Base-by-base conservation (phyloP, 2,113 vertebrate species). In the Laticauda laticaudata region DNA sequence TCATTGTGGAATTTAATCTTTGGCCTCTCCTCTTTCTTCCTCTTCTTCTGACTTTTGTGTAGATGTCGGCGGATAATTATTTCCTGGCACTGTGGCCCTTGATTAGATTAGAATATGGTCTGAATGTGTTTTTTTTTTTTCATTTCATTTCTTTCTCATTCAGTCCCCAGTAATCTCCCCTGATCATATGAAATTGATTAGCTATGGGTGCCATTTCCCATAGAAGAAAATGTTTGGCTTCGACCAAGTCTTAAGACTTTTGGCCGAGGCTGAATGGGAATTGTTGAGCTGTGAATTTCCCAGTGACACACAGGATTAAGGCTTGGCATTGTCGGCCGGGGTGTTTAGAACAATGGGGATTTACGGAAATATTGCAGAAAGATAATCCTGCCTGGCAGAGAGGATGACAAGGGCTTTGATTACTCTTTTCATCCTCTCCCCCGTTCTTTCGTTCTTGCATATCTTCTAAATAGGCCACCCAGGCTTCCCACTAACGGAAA, bases 281-380 rank as follows among this genome's bases (percentile, higher is more conserved):
- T 95, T 95, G 95, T 91, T 95, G 20, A 0, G 93, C 92, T 95
- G 96, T 95, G 95, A 97, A 96, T 95, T 96, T 95, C 95, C 96
- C 91, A 91, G 0, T 96, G 95, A 93, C 94, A 93, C 93, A 29
- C 39, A 91, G 93, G 96, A 90, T 92, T 95, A 94, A 94, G 94
- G 93, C 93, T 0, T 48, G 94, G 93, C 93, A 45, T 95, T 96
- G 92, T 96, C 29, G 90, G 75, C 39, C 34, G 87, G 15, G 90
- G 90, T 8, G 10, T 0, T 91, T 95, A 94, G 93, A 95, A 86
- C 95, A 92, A 94, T 92, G 90, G 90, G 92, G 94, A 95, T 97
- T 97, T 97, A 94, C 95, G 94, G 96, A 96, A 96, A 96, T 95
- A 95, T 51, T 95, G 94, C 95, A 95, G 94, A 95, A 95, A 61